phyloP scores from a whole-genome alignment of 2,888 invertebrate species.

The Plebejus argus region DNA sequence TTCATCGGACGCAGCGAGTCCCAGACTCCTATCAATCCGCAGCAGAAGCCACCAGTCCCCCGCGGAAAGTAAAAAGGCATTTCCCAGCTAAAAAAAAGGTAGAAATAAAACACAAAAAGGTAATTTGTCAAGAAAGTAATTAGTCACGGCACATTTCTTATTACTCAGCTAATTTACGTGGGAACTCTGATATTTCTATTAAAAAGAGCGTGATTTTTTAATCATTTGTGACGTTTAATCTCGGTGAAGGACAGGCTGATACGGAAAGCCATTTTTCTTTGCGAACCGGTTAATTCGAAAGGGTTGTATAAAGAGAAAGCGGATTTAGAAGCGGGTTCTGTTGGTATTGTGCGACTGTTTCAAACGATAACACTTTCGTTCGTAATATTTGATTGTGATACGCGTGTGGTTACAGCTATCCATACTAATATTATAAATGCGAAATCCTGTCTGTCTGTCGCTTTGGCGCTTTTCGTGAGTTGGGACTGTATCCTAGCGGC shows the following conservation, averaged over 20 bases:
- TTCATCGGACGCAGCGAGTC: too few species aligned
- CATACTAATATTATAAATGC: too few species aligned
- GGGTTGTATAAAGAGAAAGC: slow-evolving; percentile 8
- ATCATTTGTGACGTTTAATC: slow-evolving; percentile 29
- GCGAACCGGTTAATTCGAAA: slow-evolving; percentile 8
- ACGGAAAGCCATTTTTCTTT: slow-evolving; percentile 25
- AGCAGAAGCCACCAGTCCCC: too few species aligned
- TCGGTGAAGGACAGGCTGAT: slow-evolving; percentile 7
- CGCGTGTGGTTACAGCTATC: neutral
- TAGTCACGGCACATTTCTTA: slow-evolving; percentile 53
- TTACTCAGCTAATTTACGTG: slow-evolving; percentile 45
- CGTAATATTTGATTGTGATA: neutral
- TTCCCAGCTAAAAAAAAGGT: neutral
- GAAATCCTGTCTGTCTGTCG: too few species aligned
- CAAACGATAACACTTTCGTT: neutral
- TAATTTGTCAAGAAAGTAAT: slow-evolving; percentile 61
- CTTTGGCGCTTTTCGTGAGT: too few species aligned
- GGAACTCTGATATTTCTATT: slow-evolving; percentile 40
- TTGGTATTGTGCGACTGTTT: neutral
- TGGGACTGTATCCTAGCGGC: too few species aligned
- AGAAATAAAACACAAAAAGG: slow-evolving; percentile 37
- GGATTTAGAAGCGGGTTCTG: neutral
- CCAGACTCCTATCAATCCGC: too few species aligned
- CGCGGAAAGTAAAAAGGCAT: neutral
- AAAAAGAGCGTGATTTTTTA: slow-evolving; percentile 30